phyloP scores from a whole-genome alignment of 2,888 invertebrate genomes.

The Caradrina clavipalpis region DNA sequence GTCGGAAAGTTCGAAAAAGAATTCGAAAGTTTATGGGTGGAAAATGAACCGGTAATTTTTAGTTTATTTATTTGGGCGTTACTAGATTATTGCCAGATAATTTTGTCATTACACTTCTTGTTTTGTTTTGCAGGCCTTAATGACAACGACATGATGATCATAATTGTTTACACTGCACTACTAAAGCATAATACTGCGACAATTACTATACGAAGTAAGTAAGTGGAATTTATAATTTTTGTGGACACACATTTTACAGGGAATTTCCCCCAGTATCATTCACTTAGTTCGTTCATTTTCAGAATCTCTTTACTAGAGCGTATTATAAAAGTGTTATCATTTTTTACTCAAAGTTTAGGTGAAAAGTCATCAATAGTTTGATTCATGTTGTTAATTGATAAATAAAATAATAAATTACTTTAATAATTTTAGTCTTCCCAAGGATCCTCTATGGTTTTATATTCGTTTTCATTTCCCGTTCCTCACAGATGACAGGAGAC shows the following conservation, averaged over 20 bases:
- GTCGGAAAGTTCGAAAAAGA: conserved; percentile 90
- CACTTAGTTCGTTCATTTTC: conserved; percentile 16
- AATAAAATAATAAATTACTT: not conserved
- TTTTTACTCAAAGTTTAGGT: not conserved
- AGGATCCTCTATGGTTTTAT: conserved; percentile 26
- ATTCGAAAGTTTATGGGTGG: conserved; percentile 92
- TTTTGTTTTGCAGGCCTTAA: conserved; percentile 73
- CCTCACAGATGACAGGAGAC: conserved; percentile 71
- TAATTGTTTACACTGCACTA: conserved; percentile 20
- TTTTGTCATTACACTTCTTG: not conserved
- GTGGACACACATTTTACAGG: not conserved
- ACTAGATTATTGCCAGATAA: not conserved
- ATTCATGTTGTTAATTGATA: not conserved
- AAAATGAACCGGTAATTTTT: conserved; percentile 81
- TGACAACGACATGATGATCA: conserved; percentile 53
- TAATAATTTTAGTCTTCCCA: conserved; percentile 5
- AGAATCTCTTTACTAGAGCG: not conserved
- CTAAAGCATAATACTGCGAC: not conserved
- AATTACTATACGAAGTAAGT: conserved; percentile 15
- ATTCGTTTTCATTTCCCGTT: conserved; percentile 56
- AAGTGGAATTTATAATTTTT: not conserved
- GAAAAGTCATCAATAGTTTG: not conserved
- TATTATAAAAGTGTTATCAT: not conserved
- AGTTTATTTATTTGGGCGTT: not conserved
- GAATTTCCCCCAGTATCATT: not conserved